Evolutionary conservation across 2,888 invertebrate genomes (phyloP).

Genomic region (Conus canariensis): DNA sequence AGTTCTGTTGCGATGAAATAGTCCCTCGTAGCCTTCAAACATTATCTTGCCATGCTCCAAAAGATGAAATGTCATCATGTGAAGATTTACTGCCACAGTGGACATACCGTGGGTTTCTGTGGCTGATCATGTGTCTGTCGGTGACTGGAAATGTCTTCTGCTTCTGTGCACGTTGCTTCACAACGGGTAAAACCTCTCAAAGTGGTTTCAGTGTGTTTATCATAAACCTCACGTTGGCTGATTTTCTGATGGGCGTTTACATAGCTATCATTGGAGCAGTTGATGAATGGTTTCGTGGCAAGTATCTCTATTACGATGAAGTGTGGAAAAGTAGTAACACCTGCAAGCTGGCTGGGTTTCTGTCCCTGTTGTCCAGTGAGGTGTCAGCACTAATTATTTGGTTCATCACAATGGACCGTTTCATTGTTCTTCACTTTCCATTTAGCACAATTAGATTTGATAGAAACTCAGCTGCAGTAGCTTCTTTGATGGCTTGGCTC

Average conservation of each 20-base stretch:
- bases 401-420: slow-evolving; percentile 84
- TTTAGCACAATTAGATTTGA: slow-evolving; percentile 74
- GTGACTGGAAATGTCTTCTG: slow-evolving; percentile 5
- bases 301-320: slow-evolving; percentile 59
- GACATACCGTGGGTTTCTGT: background rate
- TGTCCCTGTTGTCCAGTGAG: slow-evolving; percentile 80
- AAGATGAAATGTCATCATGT: background rate
- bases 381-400: slow-evolving; percentile 83
- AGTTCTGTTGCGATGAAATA: background rate
- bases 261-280: slow-evolving; percentile 57
- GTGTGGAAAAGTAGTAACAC: slow-evolving; percentile 57
- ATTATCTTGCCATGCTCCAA: background rate
- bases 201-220: slow-evolving; percentile 37
- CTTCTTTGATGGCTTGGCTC: slow-evolving; percentile 46
- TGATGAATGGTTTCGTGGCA: slow-evolving; percentile 57
- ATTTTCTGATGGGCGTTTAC: slow-evolving; percentile 61
- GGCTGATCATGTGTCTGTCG: background rate
- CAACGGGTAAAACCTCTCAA: background rate
- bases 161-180: background rate
- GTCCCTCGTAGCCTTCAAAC: background rate
- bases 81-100: background rate
- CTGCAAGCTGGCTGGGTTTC: slow-evolving; percentile 60
- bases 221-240: slow-evolving; percentile 41
- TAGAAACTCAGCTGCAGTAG: slow-evolving; percentile 56
- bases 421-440: slow-evolving; percentile 83